Evolutionary conservation across 92 coral and sea anemone genomes (phyloP).

Genomic region (Porites divaricata): DNA sequence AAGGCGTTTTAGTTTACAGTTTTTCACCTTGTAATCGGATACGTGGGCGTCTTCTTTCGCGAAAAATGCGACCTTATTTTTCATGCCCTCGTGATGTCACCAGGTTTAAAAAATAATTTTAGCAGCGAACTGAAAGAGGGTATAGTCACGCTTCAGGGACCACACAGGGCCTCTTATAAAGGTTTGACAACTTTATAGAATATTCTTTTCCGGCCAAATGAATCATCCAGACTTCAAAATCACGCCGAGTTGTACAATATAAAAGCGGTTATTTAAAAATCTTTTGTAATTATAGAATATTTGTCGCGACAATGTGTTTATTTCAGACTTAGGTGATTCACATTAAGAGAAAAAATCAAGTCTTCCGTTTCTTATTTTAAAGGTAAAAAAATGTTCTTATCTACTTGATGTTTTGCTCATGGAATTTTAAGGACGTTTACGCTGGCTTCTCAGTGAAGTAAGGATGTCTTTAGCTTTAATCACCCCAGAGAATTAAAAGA

Average conservation of each 20-base stretch:
- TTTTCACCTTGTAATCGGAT: conserved; percentile 31
- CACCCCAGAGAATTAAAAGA: conserved; percentile 34
- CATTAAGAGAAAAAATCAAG: not conserved
- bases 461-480: conserved; percentile 12
- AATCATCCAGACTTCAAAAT: conserved; percentile 2
- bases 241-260: not conserved
- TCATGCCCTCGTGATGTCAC: conserved; percentile 41
- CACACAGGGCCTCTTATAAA: conserved; percentile 27
- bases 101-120: conserved; percentile 14
- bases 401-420: not conserved
- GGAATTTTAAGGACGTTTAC: conserved; percentile 18
- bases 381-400: not conserved
- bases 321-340: not conserved
- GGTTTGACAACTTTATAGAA: conserved; percentile 1
- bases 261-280: not conserved
- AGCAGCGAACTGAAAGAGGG: not conserved
- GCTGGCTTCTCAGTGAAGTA: not conserved
- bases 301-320: not conserved
- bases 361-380: not conserved
- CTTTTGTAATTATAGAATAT: not conserved
- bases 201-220: conserved; percentile 17
- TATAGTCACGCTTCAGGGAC: conserved; percentile 25
- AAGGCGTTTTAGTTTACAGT: conserved; percentile 22
- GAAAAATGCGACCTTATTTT: conserved; percentile 28
- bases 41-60: conserved; percentile 28